phyloP scores from a whole-genome alignment of 2,797 vertebrate genomes.

The Fratercula arctica region DNA sequence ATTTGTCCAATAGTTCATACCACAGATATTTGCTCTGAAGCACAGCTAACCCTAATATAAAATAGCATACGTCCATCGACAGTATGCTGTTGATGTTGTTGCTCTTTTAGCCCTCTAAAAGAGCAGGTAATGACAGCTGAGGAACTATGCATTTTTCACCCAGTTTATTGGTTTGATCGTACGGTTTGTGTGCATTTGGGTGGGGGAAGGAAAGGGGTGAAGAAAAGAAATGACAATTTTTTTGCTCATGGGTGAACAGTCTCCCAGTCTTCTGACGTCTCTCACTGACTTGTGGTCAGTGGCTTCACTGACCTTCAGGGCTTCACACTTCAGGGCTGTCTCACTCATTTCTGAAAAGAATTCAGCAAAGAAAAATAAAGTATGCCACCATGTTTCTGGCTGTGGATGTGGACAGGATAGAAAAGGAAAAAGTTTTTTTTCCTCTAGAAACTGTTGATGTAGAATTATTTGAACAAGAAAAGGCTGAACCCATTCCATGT shows the following conservation, averaged over 20 bases:
- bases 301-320: too few relatives aligned
- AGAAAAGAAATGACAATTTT: neutral
- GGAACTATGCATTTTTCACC: neutral
- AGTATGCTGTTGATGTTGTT: neutral
- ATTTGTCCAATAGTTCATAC: neutral
- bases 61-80: neutral
- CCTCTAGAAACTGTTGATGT: neutral
- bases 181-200: neutral
- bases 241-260: neutral
- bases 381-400: neutral
- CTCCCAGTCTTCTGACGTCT: neutral
- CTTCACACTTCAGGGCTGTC: neutral
- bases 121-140: neutral
- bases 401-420: neutral
- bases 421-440: neutral
- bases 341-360: neutral
- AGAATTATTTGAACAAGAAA: neutral
- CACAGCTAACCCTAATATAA: neutral
- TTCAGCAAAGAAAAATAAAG: neutral
- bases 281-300: neutral
- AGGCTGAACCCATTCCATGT: neutral
- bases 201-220: neutral
- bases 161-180: neutral
- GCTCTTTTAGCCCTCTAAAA: neutral
- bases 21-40: neutral